phyloP scores from a whole-genome alignment of 2,797 vertebrate genomes.

The Threskiornis aethiopicus region DNA sequence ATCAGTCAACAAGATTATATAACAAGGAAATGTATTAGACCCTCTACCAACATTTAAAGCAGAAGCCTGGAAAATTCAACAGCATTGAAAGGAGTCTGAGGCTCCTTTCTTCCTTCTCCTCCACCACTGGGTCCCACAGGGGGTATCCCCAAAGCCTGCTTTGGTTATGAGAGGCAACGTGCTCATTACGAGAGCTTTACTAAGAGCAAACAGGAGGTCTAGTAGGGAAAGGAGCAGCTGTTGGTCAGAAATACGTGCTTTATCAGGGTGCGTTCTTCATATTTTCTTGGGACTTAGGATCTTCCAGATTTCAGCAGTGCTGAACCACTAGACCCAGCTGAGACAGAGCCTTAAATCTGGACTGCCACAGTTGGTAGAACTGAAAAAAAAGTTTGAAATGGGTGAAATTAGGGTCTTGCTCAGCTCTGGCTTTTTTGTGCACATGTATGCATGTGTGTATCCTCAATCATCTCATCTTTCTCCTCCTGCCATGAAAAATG shows the following conservation, averaged over 20 bases:
- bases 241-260: neutral
- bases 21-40: constrained; percentile 35
- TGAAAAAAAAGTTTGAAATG: rapidly evolving
- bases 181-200: neutral
- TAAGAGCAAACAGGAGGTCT: neutral
- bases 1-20: neutral
- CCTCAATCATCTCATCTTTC: neutral
- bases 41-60: neutral
- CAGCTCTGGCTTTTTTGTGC: neutral
- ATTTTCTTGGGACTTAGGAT: neutral
- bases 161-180: neutral
- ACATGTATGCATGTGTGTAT: rapidly evolving
- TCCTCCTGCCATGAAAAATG: neutral
- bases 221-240: neutral
- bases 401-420: rapidly evolving
- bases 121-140: rapidly evolving
- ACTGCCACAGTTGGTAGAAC: rapidly evolving
- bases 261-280: rapidly evolving
- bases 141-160: neutral
- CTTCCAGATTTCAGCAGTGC: neutral
- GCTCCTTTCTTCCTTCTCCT: neutral
- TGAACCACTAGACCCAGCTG: neutral
- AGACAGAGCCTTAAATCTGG: neutral
- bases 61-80: neutral
- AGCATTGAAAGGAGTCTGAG: neutral